phyloP scores from a whole-genome alignment of 2,797 vertebrate species.

The Arrhamphus sclerolepis region DNA sequence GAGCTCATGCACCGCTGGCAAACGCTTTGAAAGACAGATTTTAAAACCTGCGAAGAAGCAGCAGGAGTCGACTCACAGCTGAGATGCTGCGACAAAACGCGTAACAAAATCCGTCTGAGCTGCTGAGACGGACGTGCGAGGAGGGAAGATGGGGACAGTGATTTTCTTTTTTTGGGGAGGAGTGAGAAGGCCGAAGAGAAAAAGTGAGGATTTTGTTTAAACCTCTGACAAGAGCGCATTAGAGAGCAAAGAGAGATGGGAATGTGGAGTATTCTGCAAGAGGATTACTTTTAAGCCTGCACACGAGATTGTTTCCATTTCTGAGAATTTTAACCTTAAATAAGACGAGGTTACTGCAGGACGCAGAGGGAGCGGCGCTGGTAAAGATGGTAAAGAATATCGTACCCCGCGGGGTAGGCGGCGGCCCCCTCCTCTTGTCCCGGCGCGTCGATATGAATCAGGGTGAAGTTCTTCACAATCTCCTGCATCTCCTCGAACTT shows the following conservation, averaged over 20 bases:
- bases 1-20: too few species aligned
- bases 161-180: not conserved
- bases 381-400: not conserved
- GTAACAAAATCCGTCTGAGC: constrained; percentile 35
- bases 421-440: constrained; percentile 90
- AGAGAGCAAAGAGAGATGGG: constrained; percentile 10
- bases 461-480: constrained; percentile 92
- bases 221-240: constrained; percentile 37
- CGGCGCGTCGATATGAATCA: constrained; percentile 89
- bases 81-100: constrained; percentile 13
- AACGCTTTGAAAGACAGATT: constrained; percentile 12
- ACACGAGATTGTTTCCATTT: constrained; percentile 40
- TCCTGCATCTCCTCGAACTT: constrained; percentile 93
- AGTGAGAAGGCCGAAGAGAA: constrained; percentile 6
- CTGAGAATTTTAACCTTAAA: constrained; percentile 14
- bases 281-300: constrained; percentile 49
- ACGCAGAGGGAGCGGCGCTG: not conserved
- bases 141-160: too few species aligned
- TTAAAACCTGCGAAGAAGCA: constrained; percentile 18
- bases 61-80: constrained; percentile 17
- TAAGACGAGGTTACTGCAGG: constrained; percentile 20
- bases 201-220: constrained; percentile 46
- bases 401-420: constrained; percentile 84
- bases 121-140: constrained; percentile 3
- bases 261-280: constrained; percentile 40